Percentiles rank a stretch among this genome's conserved stretches.
Evolutionary conservation across 2,797 vertebrate genomes (phyloP).

Genomic region (Falco naumanni): DNA sequence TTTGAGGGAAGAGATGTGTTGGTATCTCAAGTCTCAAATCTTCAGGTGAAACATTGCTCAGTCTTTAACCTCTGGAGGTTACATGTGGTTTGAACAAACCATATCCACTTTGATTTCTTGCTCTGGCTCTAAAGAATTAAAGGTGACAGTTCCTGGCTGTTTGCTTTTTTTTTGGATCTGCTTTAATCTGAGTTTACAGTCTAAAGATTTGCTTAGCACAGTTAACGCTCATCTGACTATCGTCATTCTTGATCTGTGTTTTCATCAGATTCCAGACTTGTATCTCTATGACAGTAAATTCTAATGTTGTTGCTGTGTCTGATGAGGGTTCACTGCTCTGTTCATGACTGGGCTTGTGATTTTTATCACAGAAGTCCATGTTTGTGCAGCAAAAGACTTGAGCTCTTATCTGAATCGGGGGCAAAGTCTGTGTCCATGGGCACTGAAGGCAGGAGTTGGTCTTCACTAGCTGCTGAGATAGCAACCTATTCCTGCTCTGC

Average conservation of each 20-base stretch:
- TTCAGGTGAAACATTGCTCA: not conserved
- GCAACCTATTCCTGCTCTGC: not conserved
- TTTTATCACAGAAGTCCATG: not conserved
- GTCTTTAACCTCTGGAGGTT: not conserved
- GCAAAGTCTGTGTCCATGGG: not conserved
- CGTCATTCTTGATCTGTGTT: conserved; percentile 32
- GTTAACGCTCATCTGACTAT: conserved; percentile 37
- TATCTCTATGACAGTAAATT: conserved; percentile 15
- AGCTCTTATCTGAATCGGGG: not conserved
- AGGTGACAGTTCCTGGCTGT: not conserved
- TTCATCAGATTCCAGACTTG: conserved; percentile 24
- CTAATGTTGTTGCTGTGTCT: conserved; percentile 35
- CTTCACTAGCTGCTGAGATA: not conserved
- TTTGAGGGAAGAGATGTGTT: not conserved
- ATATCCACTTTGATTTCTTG: not conserved
- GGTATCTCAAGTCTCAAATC: not conserved
- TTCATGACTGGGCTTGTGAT: not conserved
- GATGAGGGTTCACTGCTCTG: not conserved
- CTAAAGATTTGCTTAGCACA: conserved; percentile 31
- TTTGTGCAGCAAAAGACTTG: not conserved
- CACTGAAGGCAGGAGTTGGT: not conserved
- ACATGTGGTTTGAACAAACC: not conserved
- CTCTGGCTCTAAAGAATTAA: conserved; percentile 15
- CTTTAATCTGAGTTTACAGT: conserved; percentile 12
- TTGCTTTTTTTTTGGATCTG: not conserved